Evolutionary conservation across 2,113 vertebrate species (phyloP).

Genomic region (Catagonus wagneri): DNA sequence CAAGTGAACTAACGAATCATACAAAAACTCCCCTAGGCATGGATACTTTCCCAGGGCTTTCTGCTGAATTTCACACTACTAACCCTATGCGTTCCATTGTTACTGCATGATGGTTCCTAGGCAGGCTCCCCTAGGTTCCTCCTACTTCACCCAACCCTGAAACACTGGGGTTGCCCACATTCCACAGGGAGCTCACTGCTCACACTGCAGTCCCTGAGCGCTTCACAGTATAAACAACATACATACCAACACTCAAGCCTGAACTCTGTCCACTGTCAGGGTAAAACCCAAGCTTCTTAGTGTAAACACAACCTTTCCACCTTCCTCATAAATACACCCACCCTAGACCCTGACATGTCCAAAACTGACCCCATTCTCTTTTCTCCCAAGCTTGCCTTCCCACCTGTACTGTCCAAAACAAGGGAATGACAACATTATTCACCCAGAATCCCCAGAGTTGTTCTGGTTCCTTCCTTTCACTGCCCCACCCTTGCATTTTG

Average conservation of each 20-base stretch:
- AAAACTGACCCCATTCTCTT: background rate
- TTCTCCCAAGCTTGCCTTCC: background rate
- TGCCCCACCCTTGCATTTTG: background rate
- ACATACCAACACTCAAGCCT: background rate
- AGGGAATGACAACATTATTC: background rate
- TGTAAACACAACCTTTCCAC: background rate
- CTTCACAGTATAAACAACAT: background rate
- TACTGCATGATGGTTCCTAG: background rate
- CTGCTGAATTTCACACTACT: background rate
- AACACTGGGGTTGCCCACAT: too few relatives aligned
- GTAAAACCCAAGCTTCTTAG: too few relatives aligned
- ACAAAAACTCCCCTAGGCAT: background rate
- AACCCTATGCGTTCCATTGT: rapidly evolving
- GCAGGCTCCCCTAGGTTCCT: background rate
- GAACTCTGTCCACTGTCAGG: too few relatives aligned
- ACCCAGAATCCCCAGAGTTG: background rate
- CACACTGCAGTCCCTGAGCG: background rate
- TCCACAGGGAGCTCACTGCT: background rate
- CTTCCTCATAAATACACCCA: background rate
- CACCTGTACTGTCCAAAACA: background rate
- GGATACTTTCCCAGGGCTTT: background rate
- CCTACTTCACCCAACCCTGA: background rate
- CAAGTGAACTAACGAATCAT: background rate
- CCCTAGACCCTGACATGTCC: background rate
- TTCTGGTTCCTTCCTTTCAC: background rate